These are phyloP conservation scores for Diadromus collaris DNA, from an alignment of 2,888 invertebrate genomes.

Conservation along the genomic window DNA sequence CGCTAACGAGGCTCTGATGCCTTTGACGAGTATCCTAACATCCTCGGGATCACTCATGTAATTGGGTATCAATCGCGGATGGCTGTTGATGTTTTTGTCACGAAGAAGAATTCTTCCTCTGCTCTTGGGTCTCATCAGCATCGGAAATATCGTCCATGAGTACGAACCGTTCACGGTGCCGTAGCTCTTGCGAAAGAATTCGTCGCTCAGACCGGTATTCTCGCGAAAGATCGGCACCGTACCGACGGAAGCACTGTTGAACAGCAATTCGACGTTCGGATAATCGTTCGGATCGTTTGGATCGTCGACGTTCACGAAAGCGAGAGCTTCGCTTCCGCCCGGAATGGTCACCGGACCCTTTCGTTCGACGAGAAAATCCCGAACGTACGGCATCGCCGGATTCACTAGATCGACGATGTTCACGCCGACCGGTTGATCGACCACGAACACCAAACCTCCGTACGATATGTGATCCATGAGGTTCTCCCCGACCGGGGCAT, in stretches of 20 bases:
- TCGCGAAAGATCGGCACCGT: slow-evolving; percentile 82
- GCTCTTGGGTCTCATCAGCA: slow-evolving; percentile 84
- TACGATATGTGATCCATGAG: slow-evolving; percentile 85
- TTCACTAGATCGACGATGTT: slow-evolving; percentile 50
- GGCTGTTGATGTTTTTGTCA: slow-evolving; percentile 83
- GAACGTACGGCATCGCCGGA: slow-evolving; percentile 58
- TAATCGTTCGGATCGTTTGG: slow-evolving; percentile 81
- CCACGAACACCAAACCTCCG: slow-evolving; percentile 82
- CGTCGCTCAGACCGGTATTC: slow-evolving; percentile 82
- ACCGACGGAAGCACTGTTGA: slow-evolving; percentile 83
- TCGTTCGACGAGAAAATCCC: slow-evolving; percentile 64
- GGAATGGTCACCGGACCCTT: slow-evolving; percentile 82
- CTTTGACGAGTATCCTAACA: slow-evolving; percentile 82
- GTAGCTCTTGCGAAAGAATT: slow-evolving; percentile 83
- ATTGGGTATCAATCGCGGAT: slow-evolving; percentile 85
- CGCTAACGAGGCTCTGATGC: slow-evolving; percentile 81
- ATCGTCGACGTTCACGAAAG: slow-evolving; percentile 83
- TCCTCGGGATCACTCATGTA: slow-evolving; percentile 85
- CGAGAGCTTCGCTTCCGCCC: slow-evolving; percentile 83
- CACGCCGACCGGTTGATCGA: slow-evolving; percentile 80
- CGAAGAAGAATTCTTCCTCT: slow-evolving; percentile 84
- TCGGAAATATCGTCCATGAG: slow-evolving; percentile 78
- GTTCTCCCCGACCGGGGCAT: slow-evolving; percentile 84
- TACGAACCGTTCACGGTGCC: slow-evolving; percentile 80
- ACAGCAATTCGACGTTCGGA: slow-evolving; percentile 88